These are phyloP conservation scores for Hedya salicella DNA, from an alignment of 2,888 invertebrate species.

Conservation along the genomic window DNA sequence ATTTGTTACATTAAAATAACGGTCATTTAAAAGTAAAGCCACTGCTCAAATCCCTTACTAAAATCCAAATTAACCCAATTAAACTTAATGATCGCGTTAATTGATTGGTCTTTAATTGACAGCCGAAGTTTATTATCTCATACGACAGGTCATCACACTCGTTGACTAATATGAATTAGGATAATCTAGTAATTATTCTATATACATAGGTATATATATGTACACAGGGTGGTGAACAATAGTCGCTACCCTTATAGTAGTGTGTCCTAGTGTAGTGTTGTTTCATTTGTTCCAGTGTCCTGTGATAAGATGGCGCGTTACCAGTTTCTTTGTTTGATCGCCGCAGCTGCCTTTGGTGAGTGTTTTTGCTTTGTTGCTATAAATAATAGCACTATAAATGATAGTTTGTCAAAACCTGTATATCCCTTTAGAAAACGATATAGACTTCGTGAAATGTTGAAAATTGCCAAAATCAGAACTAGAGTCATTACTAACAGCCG, in stretches of 20 bases:
- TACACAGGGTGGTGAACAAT: background rate
- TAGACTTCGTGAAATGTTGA: too few species aligned
- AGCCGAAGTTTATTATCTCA: background rate
- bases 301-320: conserved; percentile 69
- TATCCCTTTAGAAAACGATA: background rate
- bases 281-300: conserved; percentile 55
- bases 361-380: conserved; percentile 37
- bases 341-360: conserved; percentile 68
- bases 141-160: conserved; percentile 1
- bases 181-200: background rate
- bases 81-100: conserved; percentile 13
- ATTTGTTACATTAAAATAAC: too few species aligned
- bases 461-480: too few species aligned
- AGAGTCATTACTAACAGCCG: too few species aligned
- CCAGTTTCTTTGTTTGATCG: conserved; percentile 64
- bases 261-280: background rate
- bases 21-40: background rate
- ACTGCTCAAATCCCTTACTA: background rate
- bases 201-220: too few species aligned
- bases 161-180: background rate
- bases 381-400: conserved; percentile 4
- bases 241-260: background rate
- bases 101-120: conserved; percentile 15
- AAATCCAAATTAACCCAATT: conserved; percentile 15
- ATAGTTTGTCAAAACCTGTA: background rate